phyloP scores from a whole-genome alignment of 2,113 vertebrate species.

The Falco punctatus region DNA sequence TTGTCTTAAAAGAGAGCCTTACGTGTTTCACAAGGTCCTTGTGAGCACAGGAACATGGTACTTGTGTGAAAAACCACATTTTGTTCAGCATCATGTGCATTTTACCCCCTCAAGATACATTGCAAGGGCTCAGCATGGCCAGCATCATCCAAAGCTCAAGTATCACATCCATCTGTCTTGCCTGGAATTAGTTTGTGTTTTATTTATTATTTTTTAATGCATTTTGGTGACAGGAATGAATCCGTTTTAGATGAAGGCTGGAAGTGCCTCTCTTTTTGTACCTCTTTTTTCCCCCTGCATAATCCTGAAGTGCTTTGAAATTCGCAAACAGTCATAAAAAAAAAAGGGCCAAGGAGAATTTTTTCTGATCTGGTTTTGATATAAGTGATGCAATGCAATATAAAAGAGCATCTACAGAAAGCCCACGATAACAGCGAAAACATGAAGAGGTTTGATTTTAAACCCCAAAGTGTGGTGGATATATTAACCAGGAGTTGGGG shows the following conservation, averaged over 20 bases:
- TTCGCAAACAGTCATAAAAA: constrained; percentile 1
- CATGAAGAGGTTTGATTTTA: constrained; percentile 30
- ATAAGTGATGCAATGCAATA: constrained; percentile 33
- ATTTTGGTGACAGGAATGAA: constrained; percentile 35
- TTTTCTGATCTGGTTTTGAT: constrained; percentile 62
- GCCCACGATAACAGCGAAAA: not conserved
- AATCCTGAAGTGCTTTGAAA: constrained; percentile 52
- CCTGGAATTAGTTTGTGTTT: not conserved
- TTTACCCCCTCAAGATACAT: not conserved
- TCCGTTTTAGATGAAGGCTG: constrained; percentile 5
- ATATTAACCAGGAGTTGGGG: not conserved
- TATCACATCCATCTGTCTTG: constrained; percentile 11
- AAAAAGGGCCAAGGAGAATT: not conserved
- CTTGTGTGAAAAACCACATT: not conserved
- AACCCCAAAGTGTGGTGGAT: not conserved
- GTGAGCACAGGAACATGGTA: not conserved
- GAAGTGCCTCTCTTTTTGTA: not conserved
- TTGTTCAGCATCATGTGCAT: not conserved
- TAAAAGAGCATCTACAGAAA: constrained; percentile 4
- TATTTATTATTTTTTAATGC: not conserved
- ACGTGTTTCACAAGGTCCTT: fast-evolving
- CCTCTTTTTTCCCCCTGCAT: not conserved
- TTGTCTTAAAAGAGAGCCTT: not conserved
- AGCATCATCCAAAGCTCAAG: not conserved
- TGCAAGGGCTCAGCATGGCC: not conserved